These are phyloP conservation scores for Phenganax subtilis DNA, from an alignment of 92 coral and sea anemone species.

Conservation along the genomic window DNA sequence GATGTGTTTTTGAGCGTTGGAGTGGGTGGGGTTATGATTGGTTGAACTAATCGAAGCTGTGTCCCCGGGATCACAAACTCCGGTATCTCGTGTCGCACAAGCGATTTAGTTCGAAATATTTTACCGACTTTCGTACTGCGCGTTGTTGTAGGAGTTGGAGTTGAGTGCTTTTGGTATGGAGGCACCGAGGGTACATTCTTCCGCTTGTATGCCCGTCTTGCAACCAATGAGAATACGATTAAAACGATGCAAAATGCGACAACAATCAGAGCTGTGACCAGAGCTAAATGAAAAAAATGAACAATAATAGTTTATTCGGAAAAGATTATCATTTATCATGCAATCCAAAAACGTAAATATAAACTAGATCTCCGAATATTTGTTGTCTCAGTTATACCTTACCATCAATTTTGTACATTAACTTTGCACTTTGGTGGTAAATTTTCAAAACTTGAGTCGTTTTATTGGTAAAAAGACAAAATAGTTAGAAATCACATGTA, in stretches of 20 bases:
- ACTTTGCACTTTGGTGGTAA: too few relatives aligned
- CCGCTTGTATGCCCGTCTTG: neutral
- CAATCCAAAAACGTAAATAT: too few relatives aligned
- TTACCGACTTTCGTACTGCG: neutral
- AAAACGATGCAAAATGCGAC: neutral
- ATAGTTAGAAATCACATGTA: too few relatives aligned
- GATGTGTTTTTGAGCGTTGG: neutral
- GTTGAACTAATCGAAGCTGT: constrained; percentile 26
- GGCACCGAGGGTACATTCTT: neutral
- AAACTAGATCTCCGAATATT: too few relatives aligned
- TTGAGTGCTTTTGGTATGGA: constrained; percentile 9
- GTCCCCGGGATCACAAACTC: constrained; percentile 40
- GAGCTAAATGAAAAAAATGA: neutral
- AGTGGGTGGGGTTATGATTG: constrained; percentile 31
- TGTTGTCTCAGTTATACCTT: too few relatives aligned
- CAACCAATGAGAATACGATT: constrained; percentile 1
- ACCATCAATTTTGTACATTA: too few relatives aligned
- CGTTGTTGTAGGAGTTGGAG: neutral
- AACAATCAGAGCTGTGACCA: constrained; percentile 20
- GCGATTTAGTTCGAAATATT: constrained; percentile 16
- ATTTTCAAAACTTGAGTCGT: too few relatives aligned
- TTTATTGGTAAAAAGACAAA: too few relatives aligned
- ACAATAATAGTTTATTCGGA: neutral
- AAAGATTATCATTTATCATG: too few relatives aligned
- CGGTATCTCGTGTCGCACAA: constrained; percentile 18